Evolutionary conservation across 2,113 vertebrate species (phyloP).

Genomic region (Datnioides undecimradiatus): DNA sequence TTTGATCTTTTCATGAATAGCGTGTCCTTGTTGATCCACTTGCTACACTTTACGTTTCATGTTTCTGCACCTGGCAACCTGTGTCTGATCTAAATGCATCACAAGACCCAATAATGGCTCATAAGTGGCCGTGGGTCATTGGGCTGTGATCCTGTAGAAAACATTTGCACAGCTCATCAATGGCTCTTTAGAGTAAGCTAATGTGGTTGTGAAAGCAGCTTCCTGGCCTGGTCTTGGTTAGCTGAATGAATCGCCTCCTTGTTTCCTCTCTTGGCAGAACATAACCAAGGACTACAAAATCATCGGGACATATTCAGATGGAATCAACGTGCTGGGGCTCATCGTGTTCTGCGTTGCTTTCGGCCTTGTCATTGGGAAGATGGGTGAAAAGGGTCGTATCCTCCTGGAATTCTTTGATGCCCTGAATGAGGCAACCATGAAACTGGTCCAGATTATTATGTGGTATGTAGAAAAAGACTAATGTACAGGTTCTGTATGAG

Average conservation of each 20-base stretch:
- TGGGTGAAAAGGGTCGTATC: conserved; percentile 95
- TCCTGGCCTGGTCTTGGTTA: neutral
- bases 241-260: conserved; percentile 32
- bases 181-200: conserved; percentile 43
- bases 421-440: conserved; percentile 97
- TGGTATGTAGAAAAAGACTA: conserved; percentile 85
- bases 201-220: conserved; percentile 38
- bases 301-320: conserved; percentile 89
- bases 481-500: neutral
- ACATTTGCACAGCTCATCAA: conserved; percentile 39
- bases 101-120: conserved; percentile 25
- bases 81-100: conserved; percentile 21
- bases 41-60: conserved; percentile 26
- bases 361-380: conserved; percentile 95
- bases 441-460: conserved; percentile 97
- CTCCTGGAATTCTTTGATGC: conserved; percentile 98
- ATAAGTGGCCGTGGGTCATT: conserved; percentile 23
- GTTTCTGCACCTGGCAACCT: conserved; percentile 51
- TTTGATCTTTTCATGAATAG: conserved; percentile 14
- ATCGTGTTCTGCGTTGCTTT: conserved; percentile 97
- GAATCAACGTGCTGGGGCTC: conserved; percentile 94
- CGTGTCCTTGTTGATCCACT: conserved; percentile 11
- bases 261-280: conserved; percentile 84
- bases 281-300: conserved; percentile 92
- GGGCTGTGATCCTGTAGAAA: conserved; percentile 11